A percentile compares a stretch with the other conserved stretches of the same genome.
phyloP scores from a whole-genome alignment of 2,797 vertebrate species.

The Falco columbarius region DNA sequence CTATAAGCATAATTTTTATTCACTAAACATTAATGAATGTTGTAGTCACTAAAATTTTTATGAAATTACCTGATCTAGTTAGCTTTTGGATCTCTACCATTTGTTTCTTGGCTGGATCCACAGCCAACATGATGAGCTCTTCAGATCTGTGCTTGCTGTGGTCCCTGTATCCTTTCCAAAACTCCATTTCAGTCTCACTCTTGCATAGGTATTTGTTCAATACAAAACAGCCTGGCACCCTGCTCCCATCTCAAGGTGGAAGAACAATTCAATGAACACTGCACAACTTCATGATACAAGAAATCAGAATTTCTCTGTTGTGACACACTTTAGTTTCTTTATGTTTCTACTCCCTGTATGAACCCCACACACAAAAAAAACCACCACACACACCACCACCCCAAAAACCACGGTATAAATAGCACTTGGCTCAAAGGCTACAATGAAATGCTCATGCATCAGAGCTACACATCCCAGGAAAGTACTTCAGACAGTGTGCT shows the following conservation, averaged over 20 bases:
- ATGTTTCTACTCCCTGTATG: not conserved
- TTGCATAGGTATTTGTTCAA: not conserved
- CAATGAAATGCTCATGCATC: not conserved
- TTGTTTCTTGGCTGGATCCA: not conserved
- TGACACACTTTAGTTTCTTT: not conserved
- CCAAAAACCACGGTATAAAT: not conserved
- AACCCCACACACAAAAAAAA: not conserved
- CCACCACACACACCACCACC: too few relatives aligned
- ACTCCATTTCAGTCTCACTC: not conserved
- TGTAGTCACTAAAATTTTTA: not conserved
- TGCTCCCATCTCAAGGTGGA: not conserved
- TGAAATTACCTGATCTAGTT: not conserved
- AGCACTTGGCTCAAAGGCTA: not conserved
- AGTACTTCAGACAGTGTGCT: not conserved
- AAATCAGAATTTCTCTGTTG: not conserved
- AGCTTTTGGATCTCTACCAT: not conserved
- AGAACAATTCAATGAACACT: not conserved
- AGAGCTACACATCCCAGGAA: not conserved
- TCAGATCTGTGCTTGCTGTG: not conserved
- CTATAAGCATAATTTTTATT: not conserved
- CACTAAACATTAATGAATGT: not conserved
- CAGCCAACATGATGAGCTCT: not conserved
- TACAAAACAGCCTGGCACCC: not conserved
- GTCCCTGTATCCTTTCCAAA: not conserved
- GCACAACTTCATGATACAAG: not conserved